These are phyloP conservation scores for Drosophila nannoptera DNA, from an alignment of 1,140 invertebrate species.

Conservation along the genomic window DNA sequence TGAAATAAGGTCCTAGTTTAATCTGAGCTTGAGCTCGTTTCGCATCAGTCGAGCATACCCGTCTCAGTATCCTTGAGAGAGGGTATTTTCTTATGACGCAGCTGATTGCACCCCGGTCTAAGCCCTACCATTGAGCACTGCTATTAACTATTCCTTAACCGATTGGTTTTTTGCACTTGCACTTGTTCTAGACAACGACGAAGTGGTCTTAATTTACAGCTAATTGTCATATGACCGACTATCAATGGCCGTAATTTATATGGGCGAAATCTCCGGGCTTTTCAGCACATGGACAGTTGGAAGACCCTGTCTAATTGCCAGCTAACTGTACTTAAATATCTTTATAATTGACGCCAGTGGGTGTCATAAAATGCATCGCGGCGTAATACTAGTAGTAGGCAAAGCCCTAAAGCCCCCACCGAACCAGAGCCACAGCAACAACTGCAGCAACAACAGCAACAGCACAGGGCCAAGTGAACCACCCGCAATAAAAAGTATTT, in stretches of 20 bases:
- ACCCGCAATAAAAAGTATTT: constrained; percentile 76
- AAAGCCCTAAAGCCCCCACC: not conserved
- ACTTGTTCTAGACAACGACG: constrained; percentile 12
- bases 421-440: not conserved
- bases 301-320: constrained; percentile 63
- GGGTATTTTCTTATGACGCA: not conserved
- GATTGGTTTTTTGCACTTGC: constrained; percentile 7
- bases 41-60: not conserved
- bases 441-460: not conserved
- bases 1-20: not conserved
- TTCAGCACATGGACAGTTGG: constrained; percentile 5
- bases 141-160: constrained; percentile 4
- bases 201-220: constrained; percentile 65
- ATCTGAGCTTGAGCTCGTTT: not conserved
- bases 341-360: constrained; percentile 75
- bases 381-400: constrained; percentile 69
- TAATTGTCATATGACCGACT: constrained; percentile 74
- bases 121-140: not conserved
- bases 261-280: constrained; percentile 60
- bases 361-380: constrained; percentile 65
- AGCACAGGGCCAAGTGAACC: constrained; percentile 25
- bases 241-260: constrained; percentile 62
- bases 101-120: not conserved
- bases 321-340: constrained; percentile 77
- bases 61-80: not conserved